phyloP scores from a whole-genome alignment of 92 coral and sea anemone species.

The Epizoanthus stellaris region DNA sequence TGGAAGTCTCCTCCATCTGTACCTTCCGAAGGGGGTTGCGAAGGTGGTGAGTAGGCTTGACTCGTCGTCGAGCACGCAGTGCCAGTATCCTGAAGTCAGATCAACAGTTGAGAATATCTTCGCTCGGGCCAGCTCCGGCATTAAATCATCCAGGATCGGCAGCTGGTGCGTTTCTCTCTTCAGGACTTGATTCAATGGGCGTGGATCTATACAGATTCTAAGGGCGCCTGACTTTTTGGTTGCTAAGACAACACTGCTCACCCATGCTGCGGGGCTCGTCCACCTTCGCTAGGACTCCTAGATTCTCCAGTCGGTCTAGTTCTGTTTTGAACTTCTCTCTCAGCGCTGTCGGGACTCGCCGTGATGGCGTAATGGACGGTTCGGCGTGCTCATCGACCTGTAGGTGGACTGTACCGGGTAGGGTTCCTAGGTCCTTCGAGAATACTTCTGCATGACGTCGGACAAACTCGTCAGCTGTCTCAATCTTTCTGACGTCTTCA shows the following conservation, averaged over 20 bases:
- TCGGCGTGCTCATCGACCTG: conserved; percentile 48
- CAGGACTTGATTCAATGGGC: conserved; percentile 42
- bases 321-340: conserved; percentile 51
- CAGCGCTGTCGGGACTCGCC: conserved; percentile 61
- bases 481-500: conserved; percentile 13
- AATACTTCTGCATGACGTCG: conserved; percentile 43
- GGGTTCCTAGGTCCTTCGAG: conserved; percentile 54
- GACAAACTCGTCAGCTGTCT: conserved; percentile 41
- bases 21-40: conserved; percentile 62
- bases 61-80: conserved; percentile 55
- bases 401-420: conserved; percentile 57
- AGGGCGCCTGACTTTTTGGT: conserved; percentile 66
- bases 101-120: conserved; percentile 46
- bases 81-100: conserved; percentile 56
- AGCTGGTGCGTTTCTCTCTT: conserved; percentile 57
- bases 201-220: conserved; percentile 51
- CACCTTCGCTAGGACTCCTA: conserved; percentile 55
- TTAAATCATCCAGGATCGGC: conserved; percentile 48
- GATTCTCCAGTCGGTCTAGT: conserved; percentile 50
- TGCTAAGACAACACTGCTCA: conserved; percentile 46
- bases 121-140: conserved; percentile 38
- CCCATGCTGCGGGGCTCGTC: conserved; percentile 60
- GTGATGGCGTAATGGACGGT: conserved; percentile 55
- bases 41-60: conserved; percentile 63
- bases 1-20: conserved; percentile 57